Percentiles rank a stretch among this genome's conserved stretches.
Conservation (phyloP, 2,888 invertebrate species). For the Drosophila anceps region DNA sequence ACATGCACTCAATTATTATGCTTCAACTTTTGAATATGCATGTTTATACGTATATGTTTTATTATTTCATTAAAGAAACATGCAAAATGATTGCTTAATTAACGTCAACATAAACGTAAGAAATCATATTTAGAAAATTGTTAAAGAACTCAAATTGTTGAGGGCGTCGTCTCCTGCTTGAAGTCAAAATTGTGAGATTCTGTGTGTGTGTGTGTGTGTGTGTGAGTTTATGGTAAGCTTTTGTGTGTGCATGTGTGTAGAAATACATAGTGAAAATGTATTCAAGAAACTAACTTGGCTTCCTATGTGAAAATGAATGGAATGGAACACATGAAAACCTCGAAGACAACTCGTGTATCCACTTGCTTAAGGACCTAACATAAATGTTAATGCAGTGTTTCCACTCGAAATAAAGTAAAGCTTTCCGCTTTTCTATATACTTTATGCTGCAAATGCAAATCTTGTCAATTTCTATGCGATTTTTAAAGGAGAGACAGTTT, state of each 20-base stretch:
- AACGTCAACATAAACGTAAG: neutral
- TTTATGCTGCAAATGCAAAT: too few relatives aligned
- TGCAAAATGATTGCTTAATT: constrained; percentile 14
- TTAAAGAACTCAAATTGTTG: constrained; percentile 3
- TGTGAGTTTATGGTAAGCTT: constrained; percentile 2
- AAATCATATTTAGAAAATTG: constrained; percentile 7
- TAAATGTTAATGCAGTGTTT: neutral
- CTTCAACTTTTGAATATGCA: neutral
- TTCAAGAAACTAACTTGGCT: neutral
- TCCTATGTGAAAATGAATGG: neutral
- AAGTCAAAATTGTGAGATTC: constrained; percentile 14
- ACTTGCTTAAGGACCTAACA: neutral
- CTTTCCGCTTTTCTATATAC: neutral
- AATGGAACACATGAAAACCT: neutral
- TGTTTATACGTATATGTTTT: neutral
- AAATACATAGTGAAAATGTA: neutral
- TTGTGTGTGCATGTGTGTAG: neutral
- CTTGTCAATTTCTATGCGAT: neutral
- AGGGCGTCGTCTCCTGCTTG: constrained; percentile 25
- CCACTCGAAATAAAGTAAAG: neutral
- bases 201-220: neutral
- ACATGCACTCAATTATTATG: neutral
- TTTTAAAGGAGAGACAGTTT: neutral
- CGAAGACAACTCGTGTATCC: neutral
- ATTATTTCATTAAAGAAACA: neutral